Percentiles rank a stretch among this genome's conserved stretches.
Conservation (phyloP, 2,888 invertebrate species). For the Sericinus montela region DNA sequence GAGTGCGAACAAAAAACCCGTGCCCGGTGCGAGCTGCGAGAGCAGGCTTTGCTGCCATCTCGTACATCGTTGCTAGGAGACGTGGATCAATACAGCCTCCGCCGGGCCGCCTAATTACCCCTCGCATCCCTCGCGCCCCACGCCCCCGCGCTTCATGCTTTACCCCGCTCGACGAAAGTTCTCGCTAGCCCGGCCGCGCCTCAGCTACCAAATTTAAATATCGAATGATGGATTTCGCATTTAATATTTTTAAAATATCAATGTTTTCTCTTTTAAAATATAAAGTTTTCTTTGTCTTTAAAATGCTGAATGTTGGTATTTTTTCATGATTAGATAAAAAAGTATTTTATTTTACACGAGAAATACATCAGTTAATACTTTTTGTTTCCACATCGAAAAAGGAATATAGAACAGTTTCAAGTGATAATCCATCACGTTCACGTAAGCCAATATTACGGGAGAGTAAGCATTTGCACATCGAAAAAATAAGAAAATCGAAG, state of each 20-base stretch:
- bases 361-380: too few species aligned
- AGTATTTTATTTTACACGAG: too few species aligned
- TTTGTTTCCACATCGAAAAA: too few species aligned
- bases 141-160: constrained; percentile 28
- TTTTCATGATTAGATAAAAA: too few species aligned
- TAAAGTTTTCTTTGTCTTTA: constrained; percentile 10
- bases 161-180: constrained; percentile 45
- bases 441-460: too few species aligned
- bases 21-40: constrained; percentile 56
- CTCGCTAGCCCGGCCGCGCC: constrained; percentile 57
- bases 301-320: too few species aligned
- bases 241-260: constrained; percentile 62
- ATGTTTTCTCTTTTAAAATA: constrained; percentile 43
- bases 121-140: constrained; percentile 28
- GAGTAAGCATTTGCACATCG: too few species aligned
- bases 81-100: constrained; percentile 78
- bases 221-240: constrained; percentile 77
- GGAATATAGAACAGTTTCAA: too few species aligned
- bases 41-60: constrained; percentile 69
- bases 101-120: constrained; percentile 77
- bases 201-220: constrained; percentile 67
- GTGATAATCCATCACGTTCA: too few species aligned
- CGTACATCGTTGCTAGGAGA: constrained; percentile 71
- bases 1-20: constrained; percentile 67
- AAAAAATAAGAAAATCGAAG: too few species aligned